Percentiles rank a stretch among this genome's conserved stretches.
phyloP scores from a whole-genome alignment of 2,113 vertebrate species.

The Grammomys surdaster region DNA sequence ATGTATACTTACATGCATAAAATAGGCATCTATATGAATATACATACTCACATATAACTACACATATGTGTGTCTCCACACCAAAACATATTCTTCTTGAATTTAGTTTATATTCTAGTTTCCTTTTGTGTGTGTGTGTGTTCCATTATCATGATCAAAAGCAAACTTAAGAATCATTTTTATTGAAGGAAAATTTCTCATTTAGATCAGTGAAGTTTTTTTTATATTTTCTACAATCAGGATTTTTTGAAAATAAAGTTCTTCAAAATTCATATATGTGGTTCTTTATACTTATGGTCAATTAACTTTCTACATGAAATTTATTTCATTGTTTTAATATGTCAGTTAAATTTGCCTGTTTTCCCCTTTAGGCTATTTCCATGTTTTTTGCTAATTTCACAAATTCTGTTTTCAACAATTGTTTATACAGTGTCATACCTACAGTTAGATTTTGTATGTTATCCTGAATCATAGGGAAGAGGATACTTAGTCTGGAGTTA shows the following conservation, averaged over 20 bases:
- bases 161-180: neutral
- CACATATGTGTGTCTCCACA: neutral
- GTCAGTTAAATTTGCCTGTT: neutral
- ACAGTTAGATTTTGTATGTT: neutral
- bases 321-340: neutral
- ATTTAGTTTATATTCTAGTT: neutral
- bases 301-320: neutral
- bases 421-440: neutral
- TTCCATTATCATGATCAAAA: neutral
- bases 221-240: neutral
- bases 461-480: neutral
- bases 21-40: neutral
- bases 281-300: neutral
- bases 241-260: neutral
- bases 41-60: too few species aligned
- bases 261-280: neutral
- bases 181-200: too few species aligned
- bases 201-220: neutral
- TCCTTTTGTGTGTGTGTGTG: neutral
- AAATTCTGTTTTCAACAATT: neutral
- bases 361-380: neutral
- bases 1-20: neutral
- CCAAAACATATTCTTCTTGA: neutral
- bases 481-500: neutral
- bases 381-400: neutral